Conservation (phyloP, 2,113 vertebrate species). For the Bambusicola thoracicus region DNA sequence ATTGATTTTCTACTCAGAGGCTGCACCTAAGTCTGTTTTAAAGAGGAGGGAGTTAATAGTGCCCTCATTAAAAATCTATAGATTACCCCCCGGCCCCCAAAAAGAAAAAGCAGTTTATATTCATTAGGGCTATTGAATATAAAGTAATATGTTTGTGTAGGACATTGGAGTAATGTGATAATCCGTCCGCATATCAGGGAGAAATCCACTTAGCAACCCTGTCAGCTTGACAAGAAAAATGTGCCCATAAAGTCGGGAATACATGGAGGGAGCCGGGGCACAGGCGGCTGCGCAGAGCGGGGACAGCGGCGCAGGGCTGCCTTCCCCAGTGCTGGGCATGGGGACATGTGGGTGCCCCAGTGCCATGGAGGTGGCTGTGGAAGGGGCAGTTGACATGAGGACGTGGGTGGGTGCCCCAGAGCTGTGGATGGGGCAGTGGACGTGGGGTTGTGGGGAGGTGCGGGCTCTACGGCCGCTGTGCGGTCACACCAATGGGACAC, state of each 20-base stretch:
- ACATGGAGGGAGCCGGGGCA: conserved; percentile 12
- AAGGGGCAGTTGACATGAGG: rapidly evolving
- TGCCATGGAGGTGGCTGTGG: neutral
- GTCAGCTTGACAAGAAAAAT: conserved; percentile 80
- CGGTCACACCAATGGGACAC: neutral
- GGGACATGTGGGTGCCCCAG: neutral
- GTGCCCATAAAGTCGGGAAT: conserved; percentile 72
- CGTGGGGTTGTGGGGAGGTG: rapidly evolving
- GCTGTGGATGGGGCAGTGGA: rapidly evolving
- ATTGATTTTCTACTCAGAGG: conserved; percentile 81
- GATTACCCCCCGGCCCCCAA: conserved; percentile 76
- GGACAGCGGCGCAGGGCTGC: rapidly evolving
- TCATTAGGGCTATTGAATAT: conserved; percentile 92
- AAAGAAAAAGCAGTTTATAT: conserved; percentile 89
- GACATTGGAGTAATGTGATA: conserved; percentile 84
- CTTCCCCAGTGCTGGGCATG: neutral
- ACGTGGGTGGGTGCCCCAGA: rapidly evolving
- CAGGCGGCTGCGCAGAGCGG: neutral
- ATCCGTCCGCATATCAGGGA: conserved; percentile 80
- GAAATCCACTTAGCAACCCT: conserved; percentile 82
- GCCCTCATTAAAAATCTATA: conserved; percentile 85
- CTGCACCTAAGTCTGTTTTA: conserved; percentile 70
- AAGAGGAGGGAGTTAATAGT: conserved; percentile 68
- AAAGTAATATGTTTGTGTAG: conserved; percentile 86
- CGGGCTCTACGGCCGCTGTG: rapidly evolving